Evolutionary conservation across 1,140 invertebrate genomes (phyloP).

Genomic region (Drosophila jambulina): DNA sequence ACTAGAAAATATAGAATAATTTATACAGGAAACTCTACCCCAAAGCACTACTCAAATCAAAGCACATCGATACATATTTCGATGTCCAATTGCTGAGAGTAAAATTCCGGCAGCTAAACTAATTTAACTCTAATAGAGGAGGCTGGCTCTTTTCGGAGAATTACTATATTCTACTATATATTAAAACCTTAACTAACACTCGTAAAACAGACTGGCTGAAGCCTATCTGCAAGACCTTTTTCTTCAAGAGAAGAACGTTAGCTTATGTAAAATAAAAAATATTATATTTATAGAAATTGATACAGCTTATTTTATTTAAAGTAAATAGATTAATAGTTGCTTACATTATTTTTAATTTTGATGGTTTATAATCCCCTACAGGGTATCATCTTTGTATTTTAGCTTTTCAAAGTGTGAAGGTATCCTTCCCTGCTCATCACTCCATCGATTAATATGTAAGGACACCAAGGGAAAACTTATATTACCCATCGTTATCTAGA

Average conservation of each 20-base stretch:
- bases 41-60: background rate
- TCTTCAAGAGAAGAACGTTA: background rate
- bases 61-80: background rate
- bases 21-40: background rate
- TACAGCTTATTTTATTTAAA: background rate
- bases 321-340: background rate
- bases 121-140: background rate
- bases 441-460: background rate
- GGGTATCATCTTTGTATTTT: background rate
- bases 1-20: conserved; percentile 8
- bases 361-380: background rate
- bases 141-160: too few relatives aligned
- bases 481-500: background rate
- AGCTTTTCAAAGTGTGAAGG: too few relatives aligned
- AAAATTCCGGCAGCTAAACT: background rate
- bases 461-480: background rate
- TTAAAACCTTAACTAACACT: background rate
- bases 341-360: background rate
- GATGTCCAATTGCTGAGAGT: background rate
- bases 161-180: too few relatives aligned
- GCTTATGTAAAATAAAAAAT: background rate
- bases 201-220: background rate
- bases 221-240: background rate
- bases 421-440: too few relatives aligned
- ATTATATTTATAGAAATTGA: background rate